A percentile compares a stretch with the other conserved stretches of the same genome.
Evolutionary conservation across 2,113 vertebrate species (phyloP).

Genomic region (Notothenia coriiceps): DNA sequence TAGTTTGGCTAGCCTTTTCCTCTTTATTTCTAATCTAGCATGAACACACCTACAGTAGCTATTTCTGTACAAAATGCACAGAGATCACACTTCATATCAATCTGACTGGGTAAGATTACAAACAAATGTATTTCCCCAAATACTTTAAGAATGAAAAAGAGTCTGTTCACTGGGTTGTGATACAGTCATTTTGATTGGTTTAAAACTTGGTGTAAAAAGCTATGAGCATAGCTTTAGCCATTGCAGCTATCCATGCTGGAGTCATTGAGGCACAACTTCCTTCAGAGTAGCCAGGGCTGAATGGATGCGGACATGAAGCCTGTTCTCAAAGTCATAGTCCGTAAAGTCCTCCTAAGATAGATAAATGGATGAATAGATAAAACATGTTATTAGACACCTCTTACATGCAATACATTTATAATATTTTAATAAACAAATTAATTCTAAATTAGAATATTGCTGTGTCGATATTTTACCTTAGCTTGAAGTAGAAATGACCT

Average conservation of each 20-base stretch:
- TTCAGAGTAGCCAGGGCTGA: constrained; percentile 94
- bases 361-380: background rate
- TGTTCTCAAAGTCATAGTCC: constrained; percentile 98
- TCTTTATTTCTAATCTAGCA: background rate
- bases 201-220: constrained; percentile 28
- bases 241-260: constrained; percentile 12
- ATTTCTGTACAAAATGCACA: constrained; percentile 19
- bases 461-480: constrained; percentile 87
- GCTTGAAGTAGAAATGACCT: constrained; percentile 95
- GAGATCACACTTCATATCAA: constrained; percentile 28
- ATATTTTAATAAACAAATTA: background rate
- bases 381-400: background rate
- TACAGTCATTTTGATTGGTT: constrained; percentile 43
- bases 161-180: constrained; percentile 41
- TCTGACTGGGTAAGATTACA: constrained; percentile 21
- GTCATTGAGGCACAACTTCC: constrained; percentile 95
- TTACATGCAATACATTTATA: background rate
- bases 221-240: constrained; percentile 53
- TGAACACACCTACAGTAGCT: background rate
- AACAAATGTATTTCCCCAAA: constrained; percentile 42
- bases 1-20: constrained; percentile 7
- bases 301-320: constrained; percentile 96
- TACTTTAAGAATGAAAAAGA: constrained; percentile 23
- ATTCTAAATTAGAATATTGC: background rate
- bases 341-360: constrained; percentile 91